phyloP scores from a whole-genome alignment of 2,888 invertebrate species.

The Gasteruption jaculator region DNA sequence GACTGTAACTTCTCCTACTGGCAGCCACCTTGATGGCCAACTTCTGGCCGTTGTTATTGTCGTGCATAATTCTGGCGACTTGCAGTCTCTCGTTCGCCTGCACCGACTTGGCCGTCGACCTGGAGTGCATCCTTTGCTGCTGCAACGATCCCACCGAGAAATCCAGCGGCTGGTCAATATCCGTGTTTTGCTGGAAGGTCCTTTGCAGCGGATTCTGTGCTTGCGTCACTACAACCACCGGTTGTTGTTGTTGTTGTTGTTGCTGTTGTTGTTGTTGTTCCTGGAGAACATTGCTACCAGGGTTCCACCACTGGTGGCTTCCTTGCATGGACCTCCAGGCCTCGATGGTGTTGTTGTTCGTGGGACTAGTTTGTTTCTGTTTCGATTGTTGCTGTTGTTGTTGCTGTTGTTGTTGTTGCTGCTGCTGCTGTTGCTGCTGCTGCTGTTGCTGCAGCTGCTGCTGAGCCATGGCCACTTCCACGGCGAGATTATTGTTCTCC shows the following conservation, averaged over 20 bases:
- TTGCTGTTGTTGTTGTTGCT: slow-evolving; percentile 26
- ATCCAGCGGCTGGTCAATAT: slow-evolving; percentile 65
- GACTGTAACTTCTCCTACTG: slow-evolving; percentile 45
- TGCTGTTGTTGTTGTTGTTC: slow-evolving; percentile 29
- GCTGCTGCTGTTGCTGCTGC: slow-evolving; percentile 26
- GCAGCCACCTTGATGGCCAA: slow-evolving; percentile 30
- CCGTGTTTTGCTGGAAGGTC: slow-evolving; percentile 42
- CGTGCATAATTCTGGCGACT: slow-evolving; percentile 32
- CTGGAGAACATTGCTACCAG: slow-evolving; percentile 35
- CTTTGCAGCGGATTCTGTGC: slow-evolving; percentile 60
- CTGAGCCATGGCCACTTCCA: slow-evolving; percentile 42
- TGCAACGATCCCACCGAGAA: slow-evolving; percentile 65
- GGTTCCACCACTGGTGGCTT: slow-evolving; percentile 47
- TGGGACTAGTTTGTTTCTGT: slow-evolving; percentile 49
- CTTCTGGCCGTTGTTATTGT: slow-evolving; percentile 45
- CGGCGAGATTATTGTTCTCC: slow-evolving; percentile 46
- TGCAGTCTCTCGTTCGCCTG: slow-evolving; percentile 40
- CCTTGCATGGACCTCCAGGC: slow-evolving; percentile 49
- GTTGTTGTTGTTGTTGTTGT: slow-evolving; percentile 49
- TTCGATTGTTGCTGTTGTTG: slow-evolving; percentile 33
- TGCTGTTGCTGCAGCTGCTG: slow-evolving; percentile 34
- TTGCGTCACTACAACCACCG: slow-evolving; percentile 28
- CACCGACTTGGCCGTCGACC: slow-evolving; percentile 35
- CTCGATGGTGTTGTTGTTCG: slow-evolving; percentile 57
- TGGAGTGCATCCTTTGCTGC: slow-evolving; percentile 41